These are phyloP conservation scores for Drosophila parthenogenetica DNA, from an alignment of 2,888 invertebrate genomes.

Conservation along the genomic window DNA sequence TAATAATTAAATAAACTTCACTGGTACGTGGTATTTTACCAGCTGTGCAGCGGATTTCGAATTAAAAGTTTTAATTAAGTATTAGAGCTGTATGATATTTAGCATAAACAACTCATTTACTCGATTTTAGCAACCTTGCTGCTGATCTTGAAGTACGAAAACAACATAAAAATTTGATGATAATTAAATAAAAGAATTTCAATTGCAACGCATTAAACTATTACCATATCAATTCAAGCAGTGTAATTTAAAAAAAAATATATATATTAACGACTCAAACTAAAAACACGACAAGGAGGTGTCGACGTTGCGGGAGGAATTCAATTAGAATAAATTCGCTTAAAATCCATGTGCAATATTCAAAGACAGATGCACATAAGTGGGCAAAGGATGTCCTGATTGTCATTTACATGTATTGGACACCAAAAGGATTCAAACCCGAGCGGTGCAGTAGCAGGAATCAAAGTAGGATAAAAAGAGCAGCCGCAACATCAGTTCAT, in stretches of 20 bases:
- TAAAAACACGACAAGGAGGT: not conserved
- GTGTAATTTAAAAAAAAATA: no score
- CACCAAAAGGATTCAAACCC: not conserved
- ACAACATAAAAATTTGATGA: not conserved
- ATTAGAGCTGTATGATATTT: slow-evolving; percentile 21
- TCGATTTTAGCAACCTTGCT: slow-evolving; percentile 13
- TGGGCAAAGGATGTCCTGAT: not conserved
- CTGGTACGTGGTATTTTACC: slow-evolving; percentile 40
- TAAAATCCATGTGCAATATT: not conserved
- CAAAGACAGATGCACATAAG: slow-evolving; percentile 21
- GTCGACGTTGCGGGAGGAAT: not conserved
- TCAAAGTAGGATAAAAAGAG: not conserved
- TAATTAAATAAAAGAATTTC: not conserved
- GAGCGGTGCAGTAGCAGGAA: no score
- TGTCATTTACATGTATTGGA: not conserved
- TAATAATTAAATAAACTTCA: slow-evolving; percentile 21
- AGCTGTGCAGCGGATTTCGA: not conserved
- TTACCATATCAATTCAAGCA: no score
- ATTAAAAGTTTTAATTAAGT: not conserved
- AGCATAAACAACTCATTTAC: not conserved
- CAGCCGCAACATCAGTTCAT: not conserved
- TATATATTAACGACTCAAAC: no score
- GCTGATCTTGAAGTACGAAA: slow-evolving; percentile 6
- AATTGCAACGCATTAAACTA: not conserved
- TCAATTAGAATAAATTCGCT: not conserved